phyloP scores from a whole-genome alignment of 2,113 vertebrate species.

The Fulmarus glacialis region DNA sequence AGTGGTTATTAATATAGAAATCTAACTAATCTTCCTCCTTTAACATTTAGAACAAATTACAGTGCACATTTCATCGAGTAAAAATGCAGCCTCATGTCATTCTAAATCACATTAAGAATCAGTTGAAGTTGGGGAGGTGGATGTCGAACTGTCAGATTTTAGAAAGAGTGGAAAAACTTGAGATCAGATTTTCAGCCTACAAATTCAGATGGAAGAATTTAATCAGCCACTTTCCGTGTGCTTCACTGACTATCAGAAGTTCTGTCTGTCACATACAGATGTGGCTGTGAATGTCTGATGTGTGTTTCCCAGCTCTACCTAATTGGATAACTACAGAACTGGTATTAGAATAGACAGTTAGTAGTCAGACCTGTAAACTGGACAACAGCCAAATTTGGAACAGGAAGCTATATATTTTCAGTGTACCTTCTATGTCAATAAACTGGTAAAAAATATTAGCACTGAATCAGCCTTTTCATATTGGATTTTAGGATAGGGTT shows the following conservation, averaged over 20 bases:
- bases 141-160: conserved; percentile 72
- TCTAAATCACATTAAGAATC: conserved; percentile 68
- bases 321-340: conserved; percentile 63
- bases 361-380: conserved; percentile 2
- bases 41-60: conserved; percentile 50
- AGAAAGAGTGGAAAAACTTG: conserved; percentile 68
- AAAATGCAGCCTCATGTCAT: conserved; percentile 67
- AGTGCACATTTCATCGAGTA: conserved; percentile 40
- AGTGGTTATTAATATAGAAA: conserved; percentile 55
- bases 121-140: conserved; percentile 56
- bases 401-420: not conserved
- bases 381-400: conserved; percentile 32
- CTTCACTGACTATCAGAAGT: conserved; percentile 72
- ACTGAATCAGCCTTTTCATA: not conserved
- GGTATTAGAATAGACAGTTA: conserved; percentile 40
- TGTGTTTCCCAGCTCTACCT: conserved; percentile 49
- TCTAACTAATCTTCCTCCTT: conserved; percentile 57
- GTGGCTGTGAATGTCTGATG: conserved; percentile 58
- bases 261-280: conserved; percentile 69
- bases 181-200: conserved; percentile 68
- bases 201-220: conserved; percentile 73
- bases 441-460: not conserved
- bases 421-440: not conserved
- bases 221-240: conserved; percentile 71
- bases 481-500: accelerated